Base-by-base conservation (phyloP, 2,888 invertebrate genomes). In the Stomorhina lunata region DNA sequence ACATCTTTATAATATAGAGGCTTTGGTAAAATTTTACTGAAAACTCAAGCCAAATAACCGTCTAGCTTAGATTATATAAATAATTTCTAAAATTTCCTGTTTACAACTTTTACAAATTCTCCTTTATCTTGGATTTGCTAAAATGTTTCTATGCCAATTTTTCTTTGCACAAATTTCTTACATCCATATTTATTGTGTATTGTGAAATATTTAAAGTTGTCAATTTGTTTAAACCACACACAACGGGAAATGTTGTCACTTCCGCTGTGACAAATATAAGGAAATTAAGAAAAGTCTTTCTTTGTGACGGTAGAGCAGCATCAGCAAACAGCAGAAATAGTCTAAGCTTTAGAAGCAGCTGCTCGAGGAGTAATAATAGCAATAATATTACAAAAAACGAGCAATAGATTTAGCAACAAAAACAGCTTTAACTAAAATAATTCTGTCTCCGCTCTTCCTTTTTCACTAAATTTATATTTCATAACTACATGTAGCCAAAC, bases 211-310 rank as follows among this genome's bases (percentile, higher is more conserved):
- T 32, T 3, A n/a, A 59, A 71, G 12, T 48, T 68, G 50, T 59
- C 65, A 73, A 72, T 80, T 73, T 73, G 66, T 53, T 80, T 43
- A 27, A 5, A 22, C n/a, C 43, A 20, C 66, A 45, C 57, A 50
- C 59, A 73, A 63, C 20, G 43, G 68, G 45, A 80, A 63, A 34
- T 55, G 17, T 61, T 59, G 59, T 40, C 27, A 63, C 45, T 68
- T 73, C 80, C 68, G 66, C 61, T 61, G 53, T 45, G 61, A 80
- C 59, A 80, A 73, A 55, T 63, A 68, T 45, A 68, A 63, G 68
- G 73, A 80, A 80, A 80, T 72, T 72, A 75, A 66, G 12, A 73
- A 61, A 75, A 73, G 25, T 50, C 50, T n/a, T 61, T 40, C 9
- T 12, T 53, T n/a, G n/a, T n/a, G n/a, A n/a, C n/a, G 53, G 53